Evolutionary conservation across 2,888 invertebrate species (phyloP), one percentile per base, ranked within the genome.

Genomic region (Syritta pipiens): DNA sequence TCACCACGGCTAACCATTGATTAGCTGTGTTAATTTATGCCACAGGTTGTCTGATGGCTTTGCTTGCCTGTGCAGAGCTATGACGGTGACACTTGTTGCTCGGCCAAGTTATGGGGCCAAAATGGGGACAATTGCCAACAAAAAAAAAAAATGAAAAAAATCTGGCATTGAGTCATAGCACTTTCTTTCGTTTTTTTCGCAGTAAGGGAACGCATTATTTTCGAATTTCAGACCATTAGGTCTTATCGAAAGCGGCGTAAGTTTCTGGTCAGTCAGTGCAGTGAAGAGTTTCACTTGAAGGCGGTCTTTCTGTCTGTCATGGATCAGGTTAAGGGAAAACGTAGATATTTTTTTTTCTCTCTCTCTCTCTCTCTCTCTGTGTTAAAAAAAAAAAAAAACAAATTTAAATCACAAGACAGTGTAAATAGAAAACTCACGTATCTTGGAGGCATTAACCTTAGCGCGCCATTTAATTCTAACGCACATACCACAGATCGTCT

Each of bases 341-440:
- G 37, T 4, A 9, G 37, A 37, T 17, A 9, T 32, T 32, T 44
- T 44, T 32, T 30, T 3, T 24, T 26, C 26, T 0, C 6, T 37
- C 28, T 62, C 22, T 63, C 19, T 19, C 4, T 35, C 14, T 26
- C 42, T 3, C 9, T n/a, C n/a, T n/a, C n/a, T n/a, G n/a, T n/a
- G n/a, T n/a, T n/a, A n/a, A n/a, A n/a, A n/a, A n/a, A n/a, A n/a
- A n/a, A n/a, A n/a, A n/a, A n/a, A n/a, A n/a, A 17, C 17, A 37
- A 1, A 7, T 2, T 19, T n/a, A 53, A 35, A 32, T 53, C 40
- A 26, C 53, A 48, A 28, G 30, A 28, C 22, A 40, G 68, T 68
- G 68, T 57, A 77, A 77, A 71, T 65, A 77, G 76, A 77, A 77
- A 77, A 53, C 57, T 53, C 76, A 77, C 76, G 76, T 77, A 28